Percentiles rank a stretch among this genome's conserved stretches.
Conservation (phyloP, 2,113 vertebrate species). For the Sakesphorus luctuosus region DNA sequence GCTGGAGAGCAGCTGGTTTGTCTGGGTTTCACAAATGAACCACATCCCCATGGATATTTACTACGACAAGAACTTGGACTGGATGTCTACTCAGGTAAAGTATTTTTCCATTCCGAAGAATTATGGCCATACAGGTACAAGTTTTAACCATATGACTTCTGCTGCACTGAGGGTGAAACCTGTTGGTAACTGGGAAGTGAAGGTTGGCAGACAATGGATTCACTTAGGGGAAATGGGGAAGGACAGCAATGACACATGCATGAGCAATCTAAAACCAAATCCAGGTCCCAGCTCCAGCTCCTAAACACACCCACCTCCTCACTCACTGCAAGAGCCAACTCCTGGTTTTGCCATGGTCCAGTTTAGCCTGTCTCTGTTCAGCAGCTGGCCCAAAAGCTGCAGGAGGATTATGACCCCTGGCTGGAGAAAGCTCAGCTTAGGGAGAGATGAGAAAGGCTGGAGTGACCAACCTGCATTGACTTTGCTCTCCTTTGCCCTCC, state of each 20-base stretch:
- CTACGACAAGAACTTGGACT: slow-evolving; percentile 78
- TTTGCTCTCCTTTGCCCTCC: not conserved
- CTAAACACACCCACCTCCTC: not conserved
- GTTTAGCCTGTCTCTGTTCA: not conserved
- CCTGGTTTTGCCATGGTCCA: not conserved
- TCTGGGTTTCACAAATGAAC: slow-evolving; percentile 78
- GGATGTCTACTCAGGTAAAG: slow-evolving; percentile 80
- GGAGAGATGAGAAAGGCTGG: not conserved
- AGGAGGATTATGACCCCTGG: not conserved
- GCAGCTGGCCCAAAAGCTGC: not conserved
- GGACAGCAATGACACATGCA: not conserved
- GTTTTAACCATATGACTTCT: not conserved
- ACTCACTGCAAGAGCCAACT: not conserved
- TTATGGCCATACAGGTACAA: not conserved
- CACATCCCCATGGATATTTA: slow-evolving; percentile 76
- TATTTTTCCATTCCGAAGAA: not conserved
- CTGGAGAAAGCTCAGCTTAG: not conserved
- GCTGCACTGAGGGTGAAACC: not conserved
- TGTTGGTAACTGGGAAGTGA: not conserved
- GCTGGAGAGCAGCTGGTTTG: slow-evolving; percentile 77
- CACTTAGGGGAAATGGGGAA: not conserved
- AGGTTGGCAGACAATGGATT: not conserved
- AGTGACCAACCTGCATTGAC: not conserved
- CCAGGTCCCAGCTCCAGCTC: not conserved
- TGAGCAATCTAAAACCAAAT: not conserved